Evolutionary conservation across 2,113 vertebrate genomes (phyloP), one percentile per base, ranked within the genome.

Genomic region (Syrrhaptes paradoxus): DNA sequence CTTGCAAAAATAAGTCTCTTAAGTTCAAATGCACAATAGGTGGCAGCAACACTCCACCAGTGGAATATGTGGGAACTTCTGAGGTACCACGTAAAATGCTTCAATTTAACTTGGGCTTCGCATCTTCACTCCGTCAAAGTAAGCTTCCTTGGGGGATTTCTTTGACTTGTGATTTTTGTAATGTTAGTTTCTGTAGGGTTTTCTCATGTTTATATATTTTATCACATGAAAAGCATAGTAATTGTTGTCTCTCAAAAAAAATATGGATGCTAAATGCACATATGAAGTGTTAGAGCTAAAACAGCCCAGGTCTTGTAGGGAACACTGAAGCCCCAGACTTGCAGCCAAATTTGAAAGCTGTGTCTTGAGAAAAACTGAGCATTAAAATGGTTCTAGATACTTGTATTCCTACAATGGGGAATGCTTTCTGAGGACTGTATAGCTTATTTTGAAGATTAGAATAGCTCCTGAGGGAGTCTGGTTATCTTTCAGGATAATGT

Each of bases 11-110:
- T 2, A 3, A 43, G 19, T 13, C 74, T 48, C 51, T 21, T 1
- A 4, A 24, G 24, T 66, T 80, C 38, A 16, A 67, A 41, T 45
- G 61, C 65, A 36, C 95, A 72, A 61, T 90, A 96, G 95, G 93
- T 96, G 95, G 96, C 95, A 97, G 96, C 90, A 95, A 7, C 67
- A 46, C 87, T 85, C 95, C 22, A 52, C 75, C 52, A 4, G 28
- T 29, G 67, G 54, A 49, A 38, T 7, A 9, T 3, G 4, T 1
- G 4, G 77, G n/a, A 4, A 2, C 57, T 58, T 22, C 36, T 4
- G 63, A 52, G 46, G 32, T 17, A 48, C 13, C 6, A 0, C 1
- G 0, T 4, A 5, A 57, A 31, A 36, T 19, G 16, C 71, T 61
- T 66, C 15, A 2, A 8, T 34, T 84, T 28, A 14, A 14, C 36